A percentile compares a stretch with the other conserved stretches of the same genome.
Evolutionary conservation across 1,140 invertebrate genomes (phyloP).

Genomic region (Pogonognathellus flavescens): DNA sequence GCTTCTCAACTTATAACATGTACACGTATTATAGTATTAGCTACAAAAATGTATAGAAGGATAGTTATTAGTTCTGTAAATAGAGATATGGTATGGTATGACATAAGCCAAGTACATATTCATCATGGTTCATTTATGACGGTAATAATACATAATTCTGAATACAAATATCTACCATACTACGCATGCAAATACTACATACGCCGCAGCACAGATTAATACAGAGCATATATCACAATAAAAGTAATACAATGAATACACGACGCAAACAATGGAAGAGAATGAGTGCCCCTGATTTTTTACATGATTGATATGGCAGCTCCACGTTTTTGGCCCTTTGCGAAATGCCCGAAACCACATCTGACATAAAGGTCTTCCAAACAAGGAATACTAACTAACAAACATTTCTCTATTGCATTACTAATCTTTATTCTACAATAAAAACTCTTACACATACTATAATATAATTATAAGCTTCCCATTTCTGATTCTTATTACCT

Average conservation of each 20-base stretch:
- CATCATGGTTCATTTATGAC: conserved; percentile 30
- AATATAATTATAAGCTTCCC: no score
- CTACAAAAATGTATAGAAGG: conserved; percentile 5
- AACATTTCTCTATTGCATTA: neutral
- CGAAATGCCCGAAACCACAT: conserved; percentile 57
- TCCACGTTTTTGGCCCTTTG: conserved; percentile 52
- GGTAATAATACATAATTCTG: conserved; percentile 45
- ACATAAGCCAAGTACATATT: conserved; percentile 29
- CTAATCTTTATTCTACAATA: no score
- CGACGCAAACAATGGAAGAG: conserved; percentile 19
- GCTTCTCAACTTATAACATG: neutral
- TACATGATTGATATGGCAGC: conserved; percentile 38
- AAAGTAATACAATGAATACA: neutral
- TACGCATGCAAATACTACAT: conserved; percentile 14
- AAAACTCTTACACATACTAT: no score
- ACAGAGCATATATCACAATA: neutral
- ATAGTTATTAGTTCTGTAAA: conserved; percentile 26
- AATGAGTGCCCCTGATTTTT: conserved; percentile 42
- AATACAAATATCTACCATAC: conserved; percentile 33
- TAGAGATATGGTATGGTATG: neutral
- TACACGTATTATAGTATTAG: neutral
- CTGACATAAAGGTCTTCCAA: conserved; percentile 55
- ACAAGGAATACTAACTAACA: conserved; percentile 38
- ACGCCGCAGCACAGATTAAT: neutral
- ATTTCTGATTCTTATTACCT: no score